Base-by-base conservation (phyloP, 1,140 invertebrate genomes). In the Aphelinus atriplicis region DNA sequence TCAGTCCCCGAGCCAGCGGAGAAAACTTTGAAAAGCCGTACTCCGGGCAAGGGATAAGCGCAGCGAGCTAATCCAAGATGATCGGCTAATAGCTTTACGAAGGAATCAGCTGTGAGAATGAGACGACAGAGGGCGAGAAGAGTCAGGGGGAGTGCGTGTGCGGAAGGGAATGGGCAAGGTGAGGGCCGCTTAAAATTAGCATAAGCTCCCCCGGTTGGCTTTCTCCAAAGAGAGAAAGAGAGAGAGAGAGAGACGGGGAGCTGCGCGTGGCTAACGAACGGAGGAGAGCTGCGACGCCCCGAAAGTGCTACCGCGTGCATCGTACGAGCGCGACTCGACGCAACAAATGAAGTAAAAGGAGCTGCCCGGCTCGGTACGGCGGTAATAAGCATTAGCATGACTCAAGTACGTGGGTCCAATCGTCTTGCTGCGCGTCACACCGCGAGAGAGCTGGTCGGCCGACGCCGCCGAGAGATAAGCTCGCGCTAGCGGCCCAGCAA, bases 21-120 rank as follows among this genome's bases (percentile, higher is more conserved):
- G 64, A 71, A 76, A 65, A 67, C 65, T 78, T 80, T 77, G 73
- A 78, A 80, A 81, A 79, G 76, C 75, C 58, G 61, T 5, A 73
- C 64, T 68, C 67, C 68, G 60, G 48, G 51, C 7, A 71, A 64
- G 61, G 74, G 71, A 74, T 75, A 76, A 67, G 66, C 79, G 80
- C 80, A 81, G 84, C 79, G 80, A 84, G 85, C 85, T 88, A 84
- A 88, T 88, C 86, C 84, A 78, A 85, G 86, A 87, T 88, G 84
- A 88, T 87, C 85, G 84, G 81, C 84, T 87, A 87, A 87, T 87
- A 88, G 86, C 84, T 87, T 88, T 87, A 87, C 81, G 82, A 84
- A 85, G 84, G 85, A 88, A 86, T 87, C 84, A 84, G 80, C 78
- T 78, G 70, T 46, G 26, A 65, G 63, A 60, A 50, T 43, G 10